Conservation (phyloP, 2,888 invertebrate genomes). For the Clitarchus hookeri region DNA sequence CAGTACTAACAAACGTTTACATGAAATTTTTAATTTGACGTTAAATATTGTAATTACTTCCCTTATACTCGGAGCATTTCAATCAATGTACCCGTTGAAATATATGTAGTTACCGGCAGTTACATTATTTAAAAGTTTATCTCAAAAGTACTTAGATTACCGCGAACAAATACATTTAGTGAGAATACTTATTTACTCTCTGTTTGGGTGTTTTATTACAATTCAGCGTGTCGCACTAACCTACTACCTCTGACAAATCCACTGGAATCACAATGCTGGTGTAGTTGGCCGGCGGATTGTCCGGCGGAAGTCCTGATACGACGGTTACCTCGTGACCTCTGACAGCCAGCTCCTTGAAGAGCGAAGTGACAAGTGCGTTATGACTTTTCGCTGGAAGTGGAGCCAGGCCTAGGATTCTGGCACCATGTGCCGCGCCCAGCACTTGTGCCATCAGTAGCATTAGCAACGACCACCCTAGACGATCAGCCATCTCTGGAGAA, state of each 20-base stretch:
- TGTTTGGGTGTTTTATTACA: too few relatives aligned
- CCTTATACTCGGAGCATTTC: too few relatives aligned
- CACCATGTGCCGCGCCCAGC: slow-evolving; percentile 31
- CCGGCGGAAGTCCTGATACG: slow-evolving; percentile 52
- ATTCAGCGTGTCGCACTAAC: background rate
- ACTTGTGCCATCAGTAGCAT: slow-evolving; percentile 30
- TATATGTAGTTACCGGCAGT: too few relatives aligned
- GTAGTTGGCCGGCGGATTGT: too few relatives aligned
- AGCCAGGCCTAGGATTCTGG: slow-evolving; percentile 56
- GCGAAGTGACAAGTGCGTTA: slow-evolving; percentile 55
- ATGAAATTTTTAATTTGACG: too few relatives aligned
- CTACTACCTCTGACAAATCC: background rate
- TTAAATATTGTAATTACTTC: too few relatives aligned
- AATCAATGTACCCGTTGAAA: too few relatives aligned
- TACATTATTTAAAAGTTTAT: too few relatives aligned
- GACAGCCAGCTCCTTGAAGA: slow-evolving; percentile 54
- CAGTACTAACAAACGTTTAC: too few relatives aligned
- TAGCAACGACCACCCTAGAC: slow-evolving; percentile 22
- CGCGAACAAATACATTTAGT: too few relatives aligned
- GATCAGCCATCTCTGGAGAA: slow-evolving; percentile 10
- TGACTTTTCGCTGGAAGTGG: slow-evolving; percentile 57
- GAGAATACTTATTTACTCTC: too few relatives aligned
- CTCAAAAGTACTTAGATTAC: too few relatives aligned
- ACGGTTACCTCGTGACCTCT: slow-evolving; percentile 57
- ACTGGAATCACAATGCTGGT: slow-evolving; percentile 48